A percentile compares a stretch with the other conserved stretches of the same genome.
These are phyloP conservation scores for Sardinella longiceps DNA, from an alignment of 2,797 vertebrate genomes.

Conservation along the genomic window DNA sequence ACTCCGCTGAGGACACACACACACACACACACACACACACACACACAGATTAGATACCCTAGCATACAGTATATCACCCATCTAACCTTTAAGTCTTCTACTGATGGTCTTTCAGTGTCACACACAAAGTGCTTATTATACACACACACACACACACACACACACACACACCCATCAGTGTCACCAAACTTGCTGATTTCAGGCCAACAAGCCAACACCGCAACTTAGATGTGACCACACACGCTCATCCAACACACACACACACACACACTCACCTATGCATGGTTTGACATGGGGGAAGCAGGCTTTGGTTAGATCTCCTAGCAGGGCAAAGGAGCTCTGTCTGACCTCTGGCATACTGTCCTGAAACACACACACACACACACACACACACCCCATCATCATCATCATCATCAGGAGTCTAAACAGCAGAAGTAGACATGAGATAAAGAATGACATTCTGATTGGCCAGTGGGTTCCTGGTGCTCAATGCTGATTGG, in stretches of 20 bases:
- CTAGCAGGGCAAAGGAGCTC: conserved; percentile 92
- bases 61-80: too few relatives aligned
- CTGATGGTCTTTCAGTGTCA: too few relatives aligned
- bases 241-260: not conserved
- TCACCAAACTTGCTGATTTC: too few relatives aligned
- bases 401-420: too few relatives aligned
- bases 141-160: not conserved
- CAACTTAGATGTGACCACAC: too few relatives aligned
- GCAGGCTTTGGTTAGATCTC: conserved; percentile 93
- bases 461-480: not conserved
- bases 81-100: too few relatives aligned
- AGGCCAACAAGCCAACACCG: not conserved
- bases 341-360: conserved; percentile 96
- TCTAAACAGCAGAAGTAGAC: not conserved
- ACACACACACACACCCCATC: not conserved
- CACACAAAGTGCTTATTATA: too few relatives aligned
- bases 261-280: conserved; percentile 79
- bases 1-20: conserved; percentile 82
- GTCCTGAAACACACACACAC: conserved; percentile 72
- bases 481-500: not conserved
- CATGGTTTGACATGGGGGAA: conserved; percentile 94
- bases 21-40: conserved; percentile 62
- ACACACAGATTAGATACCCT: not conserved
- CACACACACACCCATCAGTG: not conserved
- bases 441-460: too few relatives aligned